Evolutionary conservation across 2,113 vertebrate genomes (phyloP).

Genomic region (Orientallactaga bullata): DNA sequence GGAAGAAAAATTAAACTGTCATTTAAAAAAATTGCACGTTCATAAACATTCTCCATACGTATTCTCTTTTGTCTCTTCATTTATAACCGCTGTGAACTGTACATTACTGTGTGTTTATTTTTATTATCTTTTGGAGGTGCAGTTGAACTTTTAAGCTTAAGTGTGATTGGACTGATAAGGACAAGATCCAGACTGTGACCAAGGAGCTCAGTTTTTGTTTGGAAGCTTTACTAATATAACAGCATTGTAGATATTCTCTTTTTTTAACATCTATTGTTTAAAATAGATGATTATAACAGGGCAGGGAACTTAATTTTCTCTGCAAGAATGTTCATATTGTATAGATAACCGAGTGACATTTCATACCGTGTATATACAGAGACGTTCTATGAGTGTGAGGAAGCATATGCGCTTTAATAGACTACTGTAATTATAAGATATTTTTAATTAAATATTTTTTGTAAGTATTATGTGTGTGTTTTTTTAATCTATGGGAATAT

Average conservation of each 20-base stretch:
- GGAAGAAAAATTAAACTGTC: constrained; percentile 66
- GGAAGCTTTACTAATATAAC: constrained; percentile 97
- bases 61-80: constrained; percentile 80
- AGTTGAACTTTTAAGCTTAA: constrained; percentile 82
- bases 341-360: constrained; percentile 95
- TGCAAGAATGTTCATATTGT: constrained; percentile 97
- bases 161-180: constrained; percentile 81
- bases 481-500: constrained; percentile 88
- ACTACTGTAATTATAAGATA: constrained; percentile 99
- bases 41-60: constrained; percentile 80
- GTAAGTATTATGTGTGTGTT: constrained; percentile 96
- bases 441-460: constrained; percentile 99
- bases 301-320: constrained; percentile 92
- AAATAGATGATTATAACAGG: constrained; percentile 98
- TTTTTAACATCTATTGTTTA: constrained; percentile 97
- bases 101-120: constrained; percentile 75
- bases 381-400: constrained; percentile 99
- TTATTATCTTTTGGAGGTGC: constrained; percentile 75
- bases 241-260: constrained; percentile 92
- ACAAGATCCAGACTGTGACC: constrained; percentile 85
- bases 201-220: constrained; percentile 89
- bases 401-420: constrained; percentile 99
- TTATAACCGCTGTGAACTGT: constrained; percentile 85
- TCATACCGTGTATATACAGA: constrained; percentile 98
- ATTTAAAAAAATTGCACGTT: constrained; percentile 81